Conservation (phyloP, 2,113 vertebrate genomes). For the Proteles cristata region DNA sequence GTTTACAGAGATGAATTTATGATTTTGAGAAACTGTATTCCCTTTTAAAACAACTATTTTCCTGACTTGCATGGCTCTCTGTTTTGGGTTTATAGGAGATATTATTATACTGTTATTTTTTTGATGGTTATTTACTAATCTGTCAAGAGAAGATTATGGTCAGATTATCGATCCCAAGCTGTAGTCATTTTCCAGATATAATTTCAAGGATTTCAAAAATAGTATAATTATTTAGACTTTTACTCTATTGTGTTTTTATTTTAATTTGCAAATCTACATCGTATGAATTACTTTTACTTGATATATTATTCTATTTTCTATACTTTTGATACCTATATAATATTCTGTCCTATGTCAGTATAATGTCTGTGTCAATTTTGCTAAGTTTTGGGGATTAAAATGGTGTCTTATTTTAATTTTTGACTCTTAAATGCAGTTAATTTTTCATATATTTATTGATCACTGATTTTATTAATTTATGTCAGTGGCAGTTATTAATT, state of each 20-base stretch:
- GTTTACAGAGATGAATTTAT: conserved; percentile 38
- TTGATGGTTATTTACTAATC: not conserved
- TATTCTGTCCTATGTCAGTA: not conserved
- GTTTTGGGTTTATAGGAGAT: not conserved
- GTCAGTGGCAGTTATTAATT: not conserved
- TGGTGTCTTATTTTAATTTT: not conserved
- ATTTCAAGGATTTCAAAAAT: conserved; percentile 26
- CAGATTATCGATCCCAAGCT: not conserved
- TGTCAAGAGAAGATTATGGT: conserved; percentile 3
- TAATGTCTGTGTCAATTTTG: not conserved
- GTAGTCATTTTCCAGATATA: not conserved
- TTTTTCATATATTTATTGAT: not conserved
- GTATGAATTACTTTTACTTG: not conserved
- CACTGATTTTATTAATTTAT: not conserved
- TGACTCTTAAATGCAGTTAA: not conserved
- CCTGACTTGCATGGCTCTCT: not conserved
- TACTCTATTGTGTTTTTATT: not conserved
- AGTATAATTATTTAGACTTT: not conserved
- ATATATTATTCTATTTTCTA: conserved; percentile 11
- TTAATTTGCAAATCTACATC: conserved; percentile 2
- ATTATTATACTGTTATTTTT: conserved; percentile 37
- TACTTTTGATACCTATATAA: not conserved
- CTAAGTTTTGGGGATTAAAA: not conserved
- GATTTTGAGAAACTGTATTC: not conserved
- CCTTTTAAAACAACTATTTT: conserved; percentile 25